phyloP scores from a whole-genome alignment of 1,140 invertebrate genomes.

The Grapholita molesta region DNA sequence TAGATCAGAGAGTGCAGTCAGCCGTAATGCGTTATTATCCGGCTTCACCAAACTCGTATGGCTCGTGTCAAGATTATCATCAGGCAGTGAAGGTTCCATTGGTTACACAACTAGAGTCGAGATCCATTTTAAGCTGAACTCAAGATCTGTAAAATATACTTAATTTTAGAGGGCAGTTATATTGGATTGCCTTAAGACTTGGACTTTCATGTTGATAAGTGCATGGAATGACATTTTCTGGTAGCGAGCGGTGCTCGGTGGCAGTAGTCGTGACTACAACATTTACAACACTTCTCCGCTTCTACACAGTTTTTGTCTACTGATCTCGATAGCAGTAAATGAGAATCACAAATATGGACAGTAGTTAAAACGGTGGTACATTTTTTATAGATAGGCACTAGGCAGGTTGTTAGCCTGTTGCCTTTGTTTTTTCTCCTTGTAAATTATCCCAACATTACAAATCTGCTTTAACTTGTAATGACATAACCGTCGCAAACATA shows the following conservation, averaged over 20 bases:
- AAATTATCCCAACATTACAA: background rate
- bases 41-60: conserved; percentile 10
- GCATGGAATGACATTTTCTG: background rate
- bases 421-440: background rate
- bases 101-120: background rate
- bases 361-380: background rate
- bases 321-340: conserved; percentile 6
- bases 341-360: conserved; percentile 9
- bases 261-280: conserved; percentile 4
- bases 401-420: background rate
- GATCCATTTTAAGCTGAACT: background rate
- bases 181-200: background rate
- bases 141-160: background rate
- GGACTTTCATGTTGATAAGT: background rate
- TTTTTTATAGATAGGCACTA: background rate
- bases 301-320: background rate
- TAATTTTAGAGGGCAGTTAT: background rate
- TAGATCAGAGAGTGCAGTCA: background rate
- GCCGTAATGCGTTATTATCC: conserved; percentile 9
- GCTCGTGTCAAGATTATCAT: conserved; percentile 13
- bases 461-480: too few relatives aligned
- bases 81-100: background rate
- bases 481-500: background rate
- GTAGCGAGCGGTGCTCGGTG: background rate
- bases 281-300: background rate